phyloP scores from a whole-genome alignment of 2,888 invertebrate species.

The Drosophila longiperda region DNA sequence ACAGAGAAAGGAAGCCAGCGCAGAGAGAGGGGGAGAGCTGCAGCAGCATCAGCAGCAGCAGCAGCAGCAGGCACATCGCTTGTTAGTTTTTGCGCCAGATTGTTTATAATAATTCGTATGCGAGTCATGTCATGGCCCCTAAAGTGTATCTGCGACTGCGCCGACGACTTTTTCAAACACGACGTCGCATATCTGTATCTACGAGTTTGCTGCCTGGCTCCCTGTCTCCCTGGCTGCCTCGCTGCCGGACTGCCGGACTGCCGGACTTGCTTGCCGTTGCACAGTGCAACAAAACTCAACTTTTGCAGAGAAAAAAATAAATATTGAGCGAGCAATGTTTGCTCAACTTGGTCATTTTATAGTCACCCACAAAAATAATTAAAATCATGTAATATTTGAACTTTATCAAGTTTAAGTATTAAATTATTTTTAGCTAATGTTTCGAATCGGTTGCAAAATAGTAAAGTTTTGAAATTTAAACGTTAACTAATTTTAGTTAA shows the following conservation, averaged over 20 bases:
- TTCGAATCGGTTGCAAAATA: neutral
- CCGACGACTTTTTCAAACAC: conserved; percentile 58
- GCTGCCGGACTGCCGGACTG: neutral
- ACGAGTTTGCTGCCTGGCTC: conserved; percentile 43
- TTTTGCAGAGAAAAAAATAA: neutral
- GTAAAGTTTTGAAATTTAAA: neutral
- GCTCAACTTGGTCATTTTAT: neutral
- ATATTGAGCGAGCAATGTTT: neutral
- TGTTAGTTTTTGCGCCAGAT: conserved; percentile 80
- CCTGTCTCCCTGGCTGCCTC: neutral
- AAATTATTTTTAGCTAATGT: neutral
- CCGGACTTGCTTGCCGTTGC: neutral
- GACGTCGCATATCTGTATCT: conserved; percentile 75
- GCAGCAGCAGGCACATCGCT: conserved; percentile 53
- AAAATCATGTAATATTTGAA: neutral
- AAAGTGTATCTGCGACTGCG: conserved; percentile 79
- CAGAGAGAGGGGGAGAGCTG: neutral
- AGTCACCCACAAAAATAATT: neutral
- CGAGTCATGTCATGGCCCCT: conserved; percentile 83
- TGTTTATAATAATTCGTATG: conserved; percentile 82
- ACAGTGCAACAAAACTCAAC: neutral
- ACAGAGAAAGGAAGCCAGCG: neutral
- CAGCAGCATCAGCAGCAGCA: conserved; percentile 34
- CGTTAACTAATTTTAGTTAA: neutral
- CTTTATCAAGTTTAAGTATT: neutral